Evolutionary conservation across 1,140 invertebrate species (phyloP).

Genomic region (Scaptomyza pallida): DNA sequence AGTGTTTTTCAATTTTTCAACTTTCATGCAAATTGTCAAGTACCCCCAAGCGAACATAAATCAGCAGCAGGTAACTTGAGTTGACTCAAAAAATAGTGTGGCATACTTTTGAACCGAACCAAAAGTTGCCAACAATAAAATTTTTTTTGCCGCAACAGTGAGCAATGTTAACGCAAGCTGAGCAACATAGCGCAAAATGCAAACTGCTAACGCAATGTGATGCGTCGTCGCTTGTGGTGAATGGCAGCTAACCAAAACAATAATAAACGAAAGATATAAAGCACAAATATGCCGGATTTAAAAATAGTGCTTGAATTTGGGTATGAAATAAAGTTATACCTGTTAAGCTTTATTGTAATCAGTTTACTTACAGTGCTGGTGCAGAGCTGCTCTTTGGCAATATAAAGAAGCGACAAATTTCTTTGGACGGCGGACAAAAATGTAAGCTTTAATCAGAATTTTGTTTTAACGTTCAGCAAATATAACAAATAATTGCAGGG

Average conservation of each 20-base stretch:
- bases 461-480: not conserved
- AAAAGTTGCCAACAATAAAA: too few species aligned
- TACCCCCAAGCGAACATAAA: too few species aligned
- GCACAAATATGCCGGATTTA: slow-evolving; percentile 43
- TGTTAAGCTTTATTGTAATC: not conserved
- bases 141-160: not conserved
- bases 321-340: slow-evolving; percentile 29
- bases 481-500: slow-evolving; percentile 85
- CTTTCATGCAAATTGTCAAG: too few species aligned
- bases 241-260: slow-evolving; percentile 25
- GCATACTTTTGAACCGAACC: not conserved
- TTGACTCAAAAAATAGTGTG: not conserved
- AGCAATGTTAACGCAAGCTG: slow-evolving; percentile 9
- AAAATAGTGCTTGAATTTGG: slow-evolving; percentile 75
- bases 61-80: too few species aligned
- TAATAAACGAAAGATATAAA: slow-evolving; percentile 10
- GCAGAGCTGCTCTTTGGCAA: slow-evolving; percentile 94
- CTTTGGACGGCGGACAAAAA: slow-evolving; percentile 85
- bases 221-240: slow-evolving; percentile 2
- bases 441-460: slow-evolving; percentile 83
- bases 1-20: not conserved
- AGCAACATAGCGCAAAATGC: slow-evolving; percentile 5
- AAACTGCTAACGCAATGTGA: not conserved
- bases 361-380: slow-evolving; percentile 88
- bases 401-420: slow-evolving; percentile 89